phyloP scores from a whole-genome alignment of 2,888 invertebrate genomes.

The Pyrrhia umbra region DNA sequence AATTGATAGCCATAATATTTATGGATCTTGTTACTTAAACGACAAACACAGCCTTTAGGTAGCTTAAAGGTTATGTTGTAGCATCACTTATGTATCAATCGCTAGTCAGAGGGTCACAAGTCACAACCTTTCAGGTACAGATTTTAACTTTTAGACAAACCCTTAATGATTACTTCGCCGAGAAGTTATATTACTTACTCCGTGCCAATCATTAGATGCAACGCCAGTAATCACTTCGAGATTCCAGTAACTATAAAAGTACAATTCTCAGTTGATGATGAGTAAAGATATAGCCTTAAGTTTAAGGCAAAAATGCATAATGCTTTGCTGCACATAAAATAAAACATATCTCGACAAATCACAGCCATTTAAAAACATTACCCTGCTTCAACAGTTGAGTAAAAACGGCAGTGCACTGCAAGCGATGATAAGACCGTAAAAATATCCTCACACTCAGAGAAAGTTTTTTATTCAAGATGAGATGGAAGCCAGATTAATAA shows the following conservation, averaged over 20 bases:
- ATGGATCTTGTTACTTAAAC: slow-evolving; percentile 7
- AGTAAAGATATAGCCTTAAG: not conserved
- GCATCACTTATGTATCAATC: not conserved
- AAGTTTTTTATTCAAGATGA: slow-evolving; percentile 40
- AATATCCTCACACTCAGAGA: slow-evolving; percentile 37
- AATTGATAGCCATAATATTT: slow-evolving; percentile 40
- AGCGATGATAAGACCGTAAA: slow-evolving; percentile 16
- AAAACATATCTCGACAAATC: not conserved
- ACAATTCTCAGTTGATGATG: not conserved
- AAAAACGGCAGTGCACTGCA: slow-evolving; percentile 10
- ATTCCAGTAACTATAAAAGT: not conserved
- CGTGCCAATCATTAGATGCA: not conserved
- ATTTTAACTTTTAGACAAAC: too few relatives aligned
- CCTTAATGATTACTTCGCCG: not conserved
- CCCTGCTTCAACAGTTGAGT: not conserved
- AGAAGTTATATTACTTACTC: not conserved
- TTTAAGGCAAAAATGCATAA: not conserved
- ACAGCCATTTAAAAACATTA: not conserved
- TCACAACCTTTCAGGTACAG: too few relatives aligned
- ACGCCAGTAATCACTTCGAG: not conserved
- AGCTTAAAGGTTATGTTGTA: not conserved
- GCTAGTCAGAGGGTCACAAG: not conserved
- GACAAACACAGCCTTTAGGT: not conserved
- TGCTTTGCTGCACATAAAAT: not conserved
- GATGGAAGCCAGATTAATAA: slow-evolving; percentile 38